Conservation (phyloP, 2,797 vertebrate species). For the Bryconaethiops microstoma region DNA sequence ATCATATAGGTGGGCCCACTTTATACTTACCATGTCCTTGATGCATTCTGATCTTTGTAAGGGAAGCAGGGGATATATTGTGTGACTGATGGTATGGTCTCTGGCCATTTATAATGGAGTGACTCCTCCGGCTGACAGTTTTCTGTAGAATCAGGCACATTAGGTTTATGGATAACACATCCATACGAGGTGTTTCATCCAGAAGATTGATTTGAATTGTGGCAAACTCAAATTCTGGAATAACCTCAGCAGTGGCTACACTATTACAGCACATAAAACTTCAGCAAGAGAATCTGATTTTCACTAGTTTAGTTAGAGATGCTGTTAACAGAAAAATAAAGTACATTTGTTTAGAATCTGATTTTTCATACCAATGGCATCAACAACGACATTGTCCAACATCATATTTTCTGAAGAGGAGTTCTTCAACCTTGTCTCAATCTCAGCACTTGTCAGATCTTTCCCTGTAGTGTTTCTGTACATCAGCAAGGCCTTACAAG, state of each 20-base stretch:
- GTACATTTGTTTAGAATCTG: neutral
- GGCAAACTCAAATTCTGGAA: too few relatives aligned
- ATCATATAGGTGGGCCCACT: neutral
- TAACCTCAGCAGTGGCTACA: neutral
- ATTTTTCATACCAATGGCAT: slow-evolving; percentile 78
- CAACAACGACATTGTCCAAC: slow-evolving; percentile 71
- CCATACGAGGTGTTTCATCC: neutral
- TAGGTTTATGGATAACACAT: neutral
- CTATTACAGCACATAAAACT: neutral
- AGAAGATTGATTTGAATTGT: too few relatives aligned
- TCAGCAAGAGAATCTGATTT: neutral
- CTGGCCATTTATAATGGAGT: slow-evolving; percentile 82
- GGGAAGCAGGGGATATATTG: slow-evolving; percentile 77
- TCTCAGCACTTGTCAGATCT: slow-evolving; percentile 74
- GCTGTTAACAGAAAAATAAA: neutral
- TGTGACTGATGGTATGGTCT: slow-evolving; percentile 75
- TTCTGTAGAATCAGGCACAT: slow-evolving; percentile 67
- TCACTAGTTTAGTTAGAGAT: neutral
- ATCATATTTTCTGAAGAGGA: slow-evolving; percentile 64
- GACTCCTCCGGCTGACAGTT: slow-evolving; percentile 78
- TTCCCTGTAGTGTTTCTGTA: slow-evolving; percentile 78
- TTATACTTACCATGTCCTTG: slow-evolving; percentile 85
- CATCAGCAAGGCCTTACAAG: slow-evolving; percentile 83
- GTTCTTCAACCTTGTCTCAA: slow-evolving; percentile 75
- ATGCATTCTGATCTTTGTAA: slow-evolving; percentile 80